Conservation (phyloP, 2,113 vertebrate genomes). For the Poeciliopsis prolifica region DNA sequence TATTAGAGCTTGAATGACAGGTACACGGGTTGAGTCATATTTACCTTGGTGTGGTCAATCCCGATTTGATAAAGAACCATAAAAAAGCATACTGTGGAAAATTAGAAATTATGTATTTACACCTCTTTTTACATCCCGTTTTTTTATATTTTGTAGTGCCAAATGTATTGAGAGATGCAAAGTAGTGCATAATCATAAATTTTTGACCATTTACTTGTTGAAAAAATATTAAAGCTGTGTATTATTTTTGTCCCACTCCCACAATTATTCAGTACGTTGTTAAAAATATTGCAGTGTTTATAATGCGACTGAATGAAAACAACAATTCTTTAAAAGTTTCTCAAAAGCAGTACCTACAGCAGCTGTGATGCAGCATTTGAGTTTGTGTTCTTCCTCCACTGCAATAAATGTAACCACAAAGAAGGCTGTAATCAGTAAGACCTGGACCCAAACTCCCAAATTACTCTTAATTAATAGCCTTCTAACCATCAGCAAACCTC, state of each 20-base stretch:
- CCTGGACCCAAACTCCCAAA: slow-evolving; percentile 40
- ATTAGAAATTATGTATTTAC: no score
- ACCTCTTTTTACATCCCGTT: no score
- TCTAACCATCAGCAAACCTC: slow-evolving; percentile 45
- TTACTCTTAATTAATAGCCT: slow-evolving; percentile 59
- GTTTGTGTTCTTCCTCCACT: slow-evolving; percentile 11
- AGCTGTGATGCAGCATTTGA: slow-evolving; percentile 7
- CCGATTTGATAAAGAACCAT: neutral
- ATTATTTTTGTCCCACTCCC: no score
- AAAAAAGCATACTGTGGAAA: neutral
- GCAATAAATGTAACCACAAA: slow-evolving; percentile 43
- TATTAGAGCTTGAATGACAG: neutral
- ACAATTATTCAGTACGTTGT: neutral
- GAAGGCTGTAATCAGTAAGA: slow-evolving; percentile 45
- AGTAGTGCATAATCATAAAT: no score
- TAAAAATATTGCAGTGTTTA: no score
- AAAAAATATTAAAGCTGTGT: no score
- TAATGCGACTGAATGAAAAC: no score
- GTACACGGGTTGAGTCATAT: slow-evolving; percentile 4
- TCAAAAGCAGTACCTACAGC: neutral
- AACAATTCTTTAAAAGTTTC: neutral
- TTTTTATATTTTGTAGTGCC: no score
- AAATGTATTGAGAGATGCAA: no score
- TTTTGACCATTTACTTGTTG: no score
- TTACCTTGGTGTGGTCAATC: neutral